These are phyloP conservation scores for Leptonema lineaticorne DNA, from an alignment of 1,140 invertebrate species.

Conservation along the genomic window DNA sequence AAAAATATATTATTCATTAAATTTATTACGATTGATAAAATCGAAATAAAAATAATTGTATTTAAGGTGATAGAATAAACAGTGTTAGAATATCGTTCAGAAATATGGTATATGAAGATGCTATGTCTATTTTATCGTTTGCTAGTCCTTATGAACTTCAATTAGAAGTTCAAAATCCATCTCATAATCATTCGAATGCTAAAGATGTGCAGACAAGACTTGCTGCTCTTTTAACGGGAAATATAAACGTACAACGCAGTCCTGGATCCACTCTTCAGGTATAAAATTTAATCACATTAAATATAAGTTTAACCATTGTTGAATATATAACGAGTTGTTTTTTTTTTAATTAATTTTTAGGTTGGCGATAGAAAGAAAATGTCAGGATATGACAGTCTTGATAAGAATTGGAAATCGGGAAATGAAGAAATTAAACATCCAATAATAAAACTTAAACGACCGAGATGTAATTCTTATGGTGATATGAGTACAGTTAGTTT, in stretches of 20 bases:
- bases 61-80: slow-evolving; percentile 79
- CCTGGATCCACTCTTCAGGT: slow-evolving; percentile 25
- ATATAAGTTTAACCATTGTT: background rate
- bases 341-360: background rate
- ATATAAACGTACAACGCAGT: slow-evolving; percentile 16
- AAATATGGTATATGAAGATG: slow-evolving; percentile 88
- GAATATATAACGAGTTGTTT: background rate
- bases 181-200: slow-evolving; percentile 47
- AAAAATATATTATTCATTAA: slow-evolving; percentile 2
- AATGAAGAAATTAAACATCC: slow-evolving; percentile 30
- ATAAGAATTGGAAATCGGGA: slow-evolving; percentile 27
- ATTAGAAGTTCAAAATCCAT: slow-evolving; percentile 62
- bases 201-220: slow-evolving; percentile 42
- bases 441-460: slow-evolving; percentile 15
- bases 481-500: slow-evolving; percentile 55
- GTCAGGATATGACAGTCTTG: slow-evolving; percentile 23
- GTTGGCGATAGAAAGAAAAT: slow-evolving; percentile 20
- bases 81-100: slow-evolving; percentile 83
- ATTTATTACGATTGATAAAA: background rate
- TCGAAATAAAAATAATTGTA: background rate
- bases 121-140: slow-evolving; percentile 83
- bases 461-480: slow-evolving; percentile 51
- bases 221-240: slow-evolving; percentile 10
- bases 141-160: slow-evolving; percentile 89
- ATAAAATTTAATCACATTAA: background rate